Percentiles rank a stretch among this genome's conserved stretches.
phyloP scores from a whole-genome alignment of 2,888 invertebrate genomes.

The Chesias legatella region DNA sequence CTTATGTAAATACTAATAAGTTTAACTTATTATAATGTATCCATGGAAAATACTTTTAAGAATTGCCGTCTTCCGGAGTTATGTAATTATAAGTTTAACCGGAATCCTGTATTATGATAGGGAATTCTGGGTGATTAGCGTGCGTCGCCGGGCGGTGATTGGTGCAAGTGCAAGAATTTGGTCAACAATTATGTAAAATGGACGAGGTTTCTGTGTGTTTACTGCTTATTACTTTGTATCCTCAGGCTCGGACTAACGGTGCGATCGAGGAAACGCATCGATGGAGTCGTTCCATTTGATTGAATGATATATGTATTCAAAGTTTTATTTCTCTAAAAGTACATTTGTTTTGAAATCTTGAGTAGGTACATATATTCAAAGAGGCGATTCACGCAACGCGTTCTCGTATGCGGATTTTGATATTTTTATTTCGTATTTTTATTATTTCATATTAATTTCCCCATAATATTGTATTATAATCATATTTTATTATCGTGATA shows the following conservation, averaged over 20 bases:
- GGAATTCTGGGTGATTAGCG: conserved; percentile 47
- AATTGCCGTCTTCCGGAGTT: conserved; percentile 38
- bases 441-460: no score
- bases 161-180: conserved; percentile 58
- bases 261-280: conserved; percentile 41
- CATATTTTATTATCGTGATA: no score
- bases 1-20: no score
- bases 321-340: no score
- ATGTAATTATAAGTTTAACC: conserved; percentile 43
- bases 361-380: background rate
- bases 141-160: conserved; percentile 49
- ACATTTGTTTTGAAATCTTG: no score
- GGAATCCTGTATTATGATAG: conserved; percentile 44
- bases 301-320: background rate
- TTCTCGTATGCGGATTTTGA: no score
- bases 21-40: no score
- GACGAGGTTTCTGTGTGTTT: conserved; percentile 59
- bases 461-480: no score
- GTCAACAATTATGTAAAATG: conserved; percentile 65
- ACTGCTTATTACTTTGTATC: conserved; percentile 66
- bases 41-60: no score
- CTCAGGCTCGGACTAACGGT: conserved; percentile 59
- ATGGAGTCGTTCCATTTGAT: conserved; percentile 35
- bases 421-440: no score
- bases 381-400: background rate